These are phyloP conservation scores for Rhizomys pruinosus DNA, from an alignment of 2,113 vertebrate species.

Conservation along the genomic window DNA sequence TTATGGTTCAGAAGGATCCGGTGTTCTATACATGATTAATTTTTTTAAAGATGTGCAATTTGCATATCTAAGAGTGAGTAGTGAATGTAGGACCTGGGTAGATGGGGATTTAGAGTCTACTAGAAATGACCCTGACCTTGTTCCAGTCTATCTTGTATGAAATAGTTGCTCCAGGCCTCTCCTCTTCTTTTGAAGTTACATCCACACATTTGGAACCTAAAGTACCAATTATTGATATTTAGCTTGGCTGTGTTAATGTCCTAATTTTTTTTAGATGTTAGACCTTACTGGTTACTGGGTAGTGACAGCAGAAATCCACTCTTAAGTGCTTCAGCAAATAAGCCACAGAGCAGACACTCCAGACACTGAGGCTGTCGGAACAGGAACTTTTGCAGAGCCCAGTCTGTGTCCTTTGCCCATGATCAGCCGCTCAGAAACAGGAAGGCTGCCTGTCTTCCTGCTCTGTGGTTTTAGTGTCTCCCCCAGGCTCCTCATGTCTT, in stretches of 20 bases:
- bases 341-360: background rate
- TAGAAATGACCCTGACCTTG: background rate
- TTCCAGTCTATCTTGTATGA: background rate
- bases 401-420: background rate
- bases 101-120: background rate
- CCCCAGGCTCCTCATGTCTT: background rate
- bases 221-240: background rate
- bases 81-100: background rate
- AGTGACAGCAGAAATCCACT: background rate
- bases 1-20: background rate
- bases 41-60: background rate
- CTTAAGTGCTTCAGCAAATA: background rate
- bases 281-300: background rate
- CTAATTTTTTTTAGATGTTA: constrained; percentile 32
- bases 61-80: background rate
- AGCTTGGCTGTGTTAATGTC: constrained; percentile 31
- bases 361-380: background rate
- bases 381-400: background rate
- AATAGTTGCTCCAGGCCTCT: background rate
- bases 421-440: background rate
- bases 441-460: background rate
- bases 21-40: background rate
- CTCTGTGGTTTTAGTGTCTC: background rate
- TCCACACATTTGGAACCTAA: background rate
- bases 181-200: background rate